These are phyloP conservation scores for Malacosoma neustria DNA, from an alignment of 2,888 invertebrate species.

Conservation along the genomic window DNA sequence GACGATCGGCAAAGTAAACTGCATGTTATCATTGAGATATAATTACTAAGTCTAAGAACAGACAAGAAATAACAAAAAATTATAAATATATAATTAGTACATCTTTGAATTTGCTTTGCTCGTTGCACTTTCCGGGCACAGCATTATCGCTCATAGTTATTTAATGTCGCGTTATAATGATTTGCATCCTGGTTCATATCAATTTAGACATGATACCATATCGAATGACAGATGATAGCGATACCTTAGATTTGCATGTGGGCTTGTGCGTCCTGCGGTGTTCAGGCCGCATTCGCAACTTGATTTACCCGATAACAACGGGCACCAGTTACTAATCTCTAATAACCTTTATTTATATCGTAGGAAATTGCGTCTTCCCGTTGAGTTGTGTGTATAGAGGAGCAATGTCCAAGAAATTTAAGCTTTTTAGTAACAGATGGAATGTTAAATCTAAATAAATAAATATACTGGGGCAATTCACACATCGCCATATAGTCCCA, in stretches of 20 bases:
- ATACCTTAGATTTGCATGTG: slow-evolving; percentile 38
- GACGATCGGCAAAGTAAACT: too few relatives aligned
- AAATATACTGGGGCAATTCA: too few relatives aligned
- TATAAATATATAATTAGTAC: too few relatives aligned
- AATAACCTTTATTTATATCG: slow-evolving; percentile 9
- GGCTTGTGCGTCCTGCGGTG: slow-evolving; percentile 45
- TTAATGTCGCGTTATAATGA: slow-evolving; percentile 19
- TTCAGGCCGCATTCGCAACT: slow-evolving; percentile 27
- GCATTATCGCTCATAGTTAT: slow-evolving; percentile 5
- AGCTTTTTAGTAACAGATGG: too few relatives aligned
- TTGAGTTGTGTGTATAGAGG: slow-evolving; percentile 2
- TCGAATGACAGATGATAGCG: slow-evolving; percentile 47
- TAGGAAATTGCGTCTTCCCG: too few relatives aligned
- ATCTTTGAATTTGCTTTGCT: too few relatives aligned
- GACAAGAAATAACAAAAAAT: too few relatives aligned
- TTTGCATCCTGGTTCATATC: slow-evolving; percentile 40
- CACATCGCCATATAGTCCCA: too few relatives aligned
- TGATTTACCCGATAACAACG: slow-evolving; percentile 39
- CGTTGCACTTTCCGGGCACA: background rate
- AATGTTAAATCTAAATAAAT: too few relatives aligned
- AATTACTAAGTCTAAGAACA: too few relatives aligned
- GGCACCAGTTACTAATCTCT: slow-evolving; percentile 29
- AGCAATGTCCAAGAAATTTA: too few relatives aligned
- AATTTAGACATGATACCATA: slow-evolving; percentile 53
- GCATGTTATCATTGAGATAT: too few relatives aligned